Evolutionary conservation across 30 jellyfish, hydroid and myxozoan species (phyloP).

Genomic region (Hydractinia symbiolongicarpus): DNA sequence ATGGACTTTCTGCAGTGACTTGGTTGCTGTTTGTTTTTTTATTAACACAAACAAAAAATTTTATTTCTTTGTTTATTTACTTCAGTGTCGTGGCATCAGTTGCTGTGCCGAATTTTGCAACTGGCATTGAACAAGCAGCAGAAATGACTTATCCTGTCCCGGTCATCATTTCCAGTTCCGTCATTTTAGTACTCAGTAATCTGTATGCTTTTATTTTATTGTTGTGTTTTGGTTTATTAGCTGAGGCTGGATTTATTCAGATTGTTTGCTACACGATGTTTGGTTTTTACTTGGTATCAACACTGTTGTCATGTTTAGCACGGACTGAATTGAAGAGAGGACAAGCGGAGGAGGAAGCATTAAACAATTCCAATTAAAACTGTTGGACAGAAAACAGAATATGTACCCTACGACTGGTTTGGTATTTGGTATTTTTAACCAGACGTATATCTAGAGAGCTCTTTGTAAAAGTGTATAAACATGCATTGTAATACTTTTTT

Average conservation of each 20-base stretch:
- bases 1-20: constrained; percentile 27
- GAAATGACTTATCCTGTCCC: constrained; percentile 73
- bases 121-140: constrained; percentile 67
- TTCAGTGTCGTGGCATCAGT: constrained; percentile 37
- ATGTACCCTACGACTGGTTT: no score
- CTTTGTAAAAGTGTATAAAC: no score
- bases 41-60: constrained; percentile 21
- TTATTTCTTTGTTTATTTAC: constrained; percentile 19
- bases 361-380: no score
- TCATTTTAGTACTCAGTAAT: constrained; percentile 46
- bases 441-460: no score
- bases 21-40: constrained; percentile 30
- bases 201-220: constrained; percentile 43
- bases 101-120: constrained; percentile 56
- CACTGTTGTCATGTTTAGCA: constrained; percentile 30
- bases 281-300: constrained; percentile 26
- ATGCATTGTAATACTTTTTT: no score
- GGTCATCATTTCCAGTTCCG: constrained; percentile 50
- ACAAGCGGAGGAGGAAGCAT: constrained; percentile 40
- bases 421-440: no score
- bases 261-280: constrained; percentile 27
- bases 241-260: constrained; percentile 28
- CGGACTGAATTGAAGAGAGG: constrained; percentile 45
- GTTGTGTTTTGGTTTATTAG: constrained; percentile 43
- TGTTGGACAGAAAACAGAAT: no score